A percentile compares a stretch with the other conserved stretches of the same genome.
Evolutionary conservation across 2,888 invertebrate species (phyloP).

Genomic region (Fragum sueziense): DNA sequence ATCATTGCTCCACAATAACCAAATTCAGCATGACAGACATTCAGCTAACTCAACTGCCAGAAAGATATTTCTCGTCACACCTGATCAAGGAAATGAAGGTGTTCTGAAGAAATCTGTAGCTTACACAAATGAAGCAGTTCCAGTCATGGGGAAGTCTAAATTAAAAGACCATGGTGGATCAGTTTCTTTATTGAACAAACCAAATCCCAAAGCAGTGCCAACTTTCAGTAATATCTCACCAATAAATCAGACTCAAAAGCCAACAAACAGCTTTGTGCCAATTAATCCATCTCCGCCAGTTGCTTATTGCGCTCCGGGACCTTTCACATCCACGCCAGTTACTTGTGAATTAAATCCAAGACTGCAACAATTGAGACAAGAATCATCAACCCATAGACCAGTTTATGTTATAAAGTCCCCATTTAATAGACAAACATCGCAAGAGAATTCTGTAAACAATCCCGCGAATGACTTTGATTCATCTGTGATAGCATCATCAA

Average conservation of each 20-base stretch:
- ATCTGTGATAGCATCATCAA: conserved; percentile 7
- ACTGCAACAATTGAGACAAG: conserved; percentile 43
- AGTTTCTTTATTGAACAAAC: conserved; percentile 32
- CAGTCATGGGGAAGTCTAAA: conserved; percentile 37
- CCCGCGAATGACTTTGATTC: neutral
- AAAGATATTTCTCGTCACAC: conserved; percentile 51
- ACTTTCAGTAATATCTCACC: conserved; percentile 56
- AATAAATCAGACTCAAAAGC: conserved; percentile 38
- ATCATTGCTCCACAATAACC: conserved; percentile 37
- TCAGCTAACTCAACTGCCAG: conserved; percentile 44
- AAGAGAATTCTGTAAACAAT: neutral
- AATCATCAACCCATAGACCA: conserved; percentile 50
- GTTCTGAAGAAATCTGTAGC: conserved; percentile 35
- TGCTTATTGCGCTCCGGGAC: conserved; percentile 3
- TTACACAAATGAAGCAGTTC: conserved; percentile 57
- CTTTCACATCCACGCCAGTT: conserved; percentile 53
- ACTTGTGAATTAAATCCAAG: conserved; percentile 32
- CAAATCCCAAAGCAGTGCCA: conserved; percentile 59
- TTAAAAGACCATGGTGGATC: conserved; percentile 19
- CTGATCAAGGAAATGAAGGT: conserved; percentile 32
- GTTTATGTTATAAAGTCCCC: conserved; percentile 58
- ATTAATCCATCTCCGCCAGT: conserved; percentile 33
- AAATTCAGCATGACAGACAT: conserved; percentile 28
- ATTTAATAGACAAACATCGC: conserved; percentile 38
- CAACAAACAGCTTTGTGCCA: conserved; percentile 29